Evolutionary conservation across 2,888 invertebrate genomes (phyloP).

Genomic region (Leuctra nigra): DNA sequence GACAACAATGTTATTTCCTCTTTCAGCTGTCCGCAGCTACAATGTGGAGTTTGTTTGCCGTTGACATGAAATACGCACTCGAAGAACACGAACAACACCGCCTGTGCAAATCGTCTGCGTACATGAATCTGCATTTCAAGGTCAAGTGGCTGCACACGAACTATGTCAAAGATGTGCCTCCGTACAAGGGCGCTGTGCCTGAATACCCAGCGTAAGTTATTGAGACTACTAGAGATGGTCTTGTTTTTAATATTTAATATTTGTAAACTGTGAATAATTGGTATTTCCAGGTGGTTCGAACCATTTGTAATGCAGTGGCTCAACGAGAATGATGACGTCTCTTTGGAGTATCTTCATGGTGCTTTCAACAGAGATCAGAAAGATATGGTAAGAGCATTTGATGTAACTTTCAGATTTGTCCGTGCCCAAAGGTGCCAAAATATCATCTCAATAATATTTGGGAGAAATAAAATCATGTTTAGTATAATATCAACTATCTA

Average conservation of each 20-base stretch:
- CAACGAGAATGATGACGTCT: slow-evolving; percentile 99
- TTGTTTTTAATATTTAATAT: no score
- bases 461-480: background rate
- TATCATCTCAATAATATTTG: background rate
- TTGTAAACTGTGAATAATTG: background rate
- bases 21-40: slow-evolving; percentile 89
- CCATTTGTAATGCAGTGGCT: slow-evolving; percentile 99
- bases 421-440: no score
- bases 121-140: slow-evolving; percentile 99
- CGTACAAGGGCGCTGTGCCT: slow-evolving; percentile 93
- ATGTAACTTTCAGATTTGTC: no score
- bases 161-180: slow-evolving; percentile 96
- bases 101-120: slow-evolving; percentile 94
- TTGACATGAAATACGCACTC: slow-evolving; percentile 94
- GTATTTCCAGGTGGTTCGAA: slow-evolving; percentile 78
- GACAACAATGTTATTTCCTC: background rate
- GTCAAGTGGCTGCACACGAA: slow-evolving; percentile 96
- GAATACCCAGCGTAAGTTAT: slow-evolving; percentile 84
- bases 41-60: slow-evolving; percentile 96
- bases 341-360: slow-evolving; percentile 95
- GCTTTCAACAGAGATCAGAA: slow-evolving; percentile 97
- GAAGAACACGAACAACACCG: slow-evolving; percentile 97
- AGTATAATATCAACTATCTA: background rate
- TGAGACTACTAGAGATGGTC: no score
- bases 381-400: slow-evolving; percentile 67